phyloP scores from a whole-genome alignment of 2,113 vertebrate genomes.

The Gymnorhina tibicen region DNA sequence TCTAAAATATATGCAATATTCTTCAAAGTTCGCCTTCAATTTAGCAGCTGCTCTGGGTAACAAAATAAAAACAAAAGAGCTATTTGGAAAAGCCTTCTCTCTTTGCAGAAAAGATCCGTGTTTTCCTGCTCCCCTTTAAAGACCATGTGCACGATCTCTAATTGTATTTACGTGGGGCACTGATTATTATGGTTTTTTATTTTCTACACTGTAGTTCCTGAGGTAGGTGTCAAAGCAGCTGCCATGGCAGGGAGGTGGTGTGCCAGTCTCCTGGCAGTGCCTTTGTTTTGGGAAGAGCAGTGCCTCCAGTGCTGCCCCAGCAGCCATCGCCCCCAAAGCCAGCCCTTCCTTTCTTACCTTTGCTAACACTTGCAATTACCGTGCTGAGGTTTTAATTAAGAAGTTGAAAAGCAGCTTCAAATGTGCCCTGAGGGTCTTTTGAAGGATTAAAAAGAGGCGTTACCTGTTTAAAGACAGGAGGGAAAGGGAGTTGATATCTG shows the following conservation, averaged over 20 bases:
- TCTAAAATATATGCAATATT: neutral
- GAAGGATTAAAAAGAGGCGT: neutral
- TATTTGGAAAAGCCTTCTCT: neutral
- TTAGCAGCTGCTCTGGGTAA: neutral
- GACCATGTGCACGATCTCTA: neutral
- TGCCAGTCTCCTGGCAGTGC: neutral
- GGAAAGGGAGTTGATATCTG: neutral
- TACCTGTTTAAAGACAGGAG: neutral
- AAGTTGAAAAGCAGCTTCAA: neutral
- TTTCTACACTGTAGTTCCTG: neutral
- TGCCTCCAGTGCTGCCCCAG: neutral
- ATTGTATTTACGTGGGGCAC: neutral
- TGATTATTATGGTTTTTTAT: neutral
- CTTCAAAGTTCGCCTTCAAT: neutral
- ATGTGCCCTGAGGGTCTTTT: neutral
- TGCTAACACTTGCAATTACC: neutral
- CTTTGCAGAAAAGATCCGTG: neutral
- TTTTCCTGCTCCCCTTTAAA: neutral
- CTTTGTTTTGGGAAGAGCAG: neutral
- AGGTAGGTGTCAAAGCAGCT: neutral
- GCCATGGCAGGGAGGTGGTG: neutral
- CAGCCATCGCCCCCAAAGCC: fast-evolving
- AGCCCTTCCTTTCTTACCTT: neutral
- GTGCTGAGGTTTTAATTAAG: neutral
- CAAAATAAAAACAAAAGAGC: neutral